A percentile compares a stretch with the other conserved stretches of the same genome.
Evolutionary conservation across 2,113 vertebrate species (phyloP).

Genomic region (Indicator maculatus): DNA sequence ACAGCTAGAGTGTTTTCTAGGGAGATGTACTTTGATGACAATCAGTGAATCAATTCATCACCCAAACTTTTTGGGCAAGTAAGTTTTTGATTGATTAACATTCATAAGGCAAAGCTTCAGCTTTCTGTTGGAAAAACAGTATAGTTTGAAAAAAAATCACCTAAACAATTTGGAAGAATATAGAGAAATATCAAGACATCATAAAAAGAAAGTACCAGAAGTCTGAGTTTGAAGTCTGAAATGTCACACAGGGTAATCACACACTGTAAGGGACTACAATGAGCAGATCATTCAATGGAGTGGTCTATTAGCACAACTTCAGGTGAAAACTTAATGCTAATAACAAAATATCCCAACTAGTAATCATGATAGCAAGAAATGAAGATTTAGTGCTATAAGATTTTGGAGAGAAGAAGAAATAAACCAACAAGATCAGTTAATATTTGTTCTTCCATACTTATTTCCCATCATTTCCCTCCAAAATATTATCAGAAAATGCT

Average conservation of each 20-base stretch:
- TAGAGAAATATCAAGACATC: neutral
- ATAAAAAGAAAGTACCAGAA: neutral
- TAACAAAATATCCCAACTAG: neutral
- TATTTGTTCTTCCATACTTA: neutral
- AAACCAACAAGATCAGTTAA: neutral
- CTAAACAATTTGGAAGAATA: neutral
- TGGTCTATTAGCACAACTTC: neutral
- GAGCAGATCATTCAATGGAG: neutral
- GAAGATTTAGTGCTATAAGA: neutral
- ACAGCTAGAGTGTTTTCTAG: neutral
- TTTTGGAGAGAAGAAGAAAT: neutral
- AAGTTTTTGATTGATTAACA: neutral
- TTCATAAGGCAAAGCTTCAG: neutral
- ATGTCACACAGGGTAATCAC: neutral
- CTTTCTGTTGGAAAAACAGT: neutral
- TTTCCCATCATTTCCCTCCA: neutral
- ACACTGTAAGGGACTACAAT: neutral
- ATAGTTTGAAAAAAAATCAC: neutral
- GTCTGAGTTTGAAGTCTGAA: neutral
- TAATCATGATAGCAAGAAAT: fast-evolving
- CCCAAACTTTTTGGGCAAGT: neutral
- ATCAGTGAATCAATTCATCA: neutral
- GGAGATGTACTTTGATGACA: neutral
- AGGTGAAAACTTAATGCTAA: neutral
- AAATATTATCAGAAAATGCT: neutral